Percentiles rank a stretch among this genome's conserved stretches.
Evolutionary conservation across 2,113 vertebrate species (phyloP).

Genomic region (human (Homo sapiens)): GRCh38 chr4:128634001-128634500

Average conservation of each 20-base stretch:
- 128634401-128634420: not conserved
- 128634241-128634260: not conserved
- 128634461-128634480: rapidly evolving
- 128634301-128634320: not conserved
- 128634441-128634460: no score
- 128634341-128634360: not conserved
- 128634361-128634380: not conserved
- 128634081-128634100: not conserved
- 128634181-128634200: not conserved
- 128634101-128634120: not conserved
- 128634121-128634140: not conserved
- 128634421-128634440: no score
- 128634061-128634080: not conserved
- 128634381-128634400: not conserved
- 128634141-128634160: not conserved
- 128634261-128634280: not conserved
- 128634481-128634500: no score
- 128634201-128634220: not conserved
- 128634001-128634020: not conserved
- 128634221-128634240: not conserved
- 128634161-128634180: not conserved
- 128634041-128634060: not conserved
- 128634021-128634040: not conserved
- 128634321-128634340: not conserved
- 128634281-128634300: not conserved